Evolutionary conservation across 2,888 invertebrate species (phyloP), one percentile per base, ranked within the genome.

Genomic region (Megastigmus dorsalis): DNA sequence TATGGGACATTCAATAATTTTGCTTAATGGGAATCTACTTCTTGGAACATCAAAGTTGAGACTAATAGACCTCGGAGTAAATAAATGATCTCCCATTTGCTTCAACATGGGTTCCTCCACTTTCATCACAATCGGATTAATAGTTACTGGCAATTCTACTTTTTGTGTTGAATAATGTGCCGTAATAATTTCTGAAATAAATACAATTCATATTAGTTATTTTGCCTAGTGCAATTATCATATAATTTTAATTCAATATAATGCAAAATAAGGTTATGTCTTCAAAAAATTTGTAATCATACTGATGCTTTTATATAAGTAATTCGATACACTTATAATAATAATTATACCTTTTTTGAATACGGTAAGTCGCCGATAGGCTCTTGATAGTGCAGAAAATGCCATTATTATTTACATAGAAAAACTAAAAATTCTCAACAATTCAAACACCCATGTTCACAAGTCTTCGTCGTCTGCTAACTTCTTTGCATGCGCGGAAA

Each of bases 1-100:
- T 9, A 81, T 28, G 1, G 86, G 86, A n/a, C 77, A 78, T 48
- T 86, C 84, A 59, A 83, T 82, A 6, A 84, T 83, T 55, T 76
- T 79, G 50, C 36, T 80, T 36, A 76, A 76, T 7, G 65, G 60
- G 26, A 59, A 13, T 15, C 30, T 45, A 30, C 66, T 74, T 1
- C 74, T 74, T 4, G 82, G 82, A 26, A 84, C 69, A 50, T 80
- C 75, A n/a, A 83, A 72, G 59, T 84, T 84, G 2, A 86, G 70
- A 13, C 79, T 79, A 3, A 83, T 72, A 1, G 79, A 79, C 59
- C 77, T 73, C 15, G 80, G 74, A 36, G 73, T 54, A 76, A 83
- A 81, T 57, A 84, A 73, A 38, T 75, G 28, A 54, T 71, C 43
- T 48, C 62, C 77, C 10, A 48, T 1, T 3, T 52, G 6, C 3